A percentile compares a stretch with the other conserved stretches of the same genome.
Conservation (phyloP, 2,888 invertebrate genomes). For the Ornithoptera priamus region DNA sequence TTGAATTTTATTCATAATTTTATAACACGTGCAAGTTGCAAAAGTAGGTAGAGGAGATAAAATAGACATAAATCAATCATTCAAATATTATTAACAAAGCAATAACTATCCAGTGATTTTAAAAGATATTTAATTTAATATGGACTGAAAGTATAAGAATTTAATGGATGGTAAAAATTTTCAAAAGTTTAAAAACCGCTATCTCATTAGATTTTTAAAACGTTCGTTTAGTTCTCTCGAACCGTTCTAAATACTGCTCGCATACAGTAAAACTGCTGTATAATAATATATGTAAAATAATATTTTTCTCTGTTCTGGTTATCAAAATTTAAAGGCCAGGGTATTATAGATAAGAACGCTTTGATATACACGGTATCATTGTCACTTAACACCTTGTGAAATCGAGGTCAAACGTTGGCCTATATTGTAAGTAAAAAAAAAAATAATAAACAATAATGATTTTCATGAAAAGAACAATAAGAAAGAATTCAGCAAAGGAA, state of each 20-base stretch:
- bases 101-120: neutral
- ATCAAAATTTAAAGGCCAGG: no score
- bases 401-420: no score
- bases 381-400: no score
- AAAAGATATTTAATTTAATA: neutral
- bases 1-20: neutral
- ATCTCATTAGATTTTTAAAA: neutral
- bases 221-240: no score
- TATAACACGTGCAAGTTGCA: neutral
- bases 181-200: neutral
- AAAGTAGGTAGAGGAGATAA: neutral
- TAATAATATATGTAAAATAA: no score
- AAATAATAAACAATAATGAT: neutral
- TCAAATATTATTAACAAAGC: neutral
- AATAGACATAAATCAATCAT: neutral
- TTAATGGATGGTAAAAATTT: neutral
- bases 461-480: slow-evolving; percentile 42
- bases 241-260: no score
- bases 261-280: no score
- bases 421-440: no score
- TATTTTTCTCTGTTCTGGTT: no score
- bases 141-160: neutral
- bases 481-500: slow-evolving; percentile 39
- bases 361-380: no score
- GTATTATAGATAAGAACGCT: no score